Conservation (phyloP, 2,888 invertebrate species). For the Odontothrips loti region DNA sequence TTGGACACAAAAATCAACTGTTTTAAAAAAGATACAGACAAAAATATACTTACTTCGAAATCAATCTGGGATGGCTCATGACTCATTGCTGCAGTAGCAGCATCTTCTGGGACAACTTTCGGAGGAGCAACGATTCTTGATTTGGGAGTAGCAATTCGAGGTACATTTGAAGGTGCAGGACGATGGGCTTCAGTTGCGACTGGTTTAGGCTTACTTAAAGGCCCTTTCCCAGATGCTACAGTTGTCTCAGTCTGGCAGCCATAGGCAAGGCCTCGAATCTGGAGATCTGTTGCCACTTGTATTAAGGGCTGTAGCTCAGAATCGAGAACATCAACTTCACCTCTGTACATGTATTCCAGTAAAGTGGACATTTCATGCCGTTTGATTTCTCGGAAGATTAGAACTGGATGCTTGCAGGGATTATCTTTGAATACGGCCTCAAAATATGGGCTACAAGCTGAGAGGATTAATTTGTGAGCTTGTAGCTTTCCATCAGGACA, state of each 20-base stretch:
- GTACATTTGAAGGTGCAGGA: neutral
- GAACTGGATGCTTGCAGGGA: constrained; percentile 67
- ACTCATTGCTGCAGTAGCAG: neutral
- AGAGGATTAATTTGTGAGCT: constrained; percentile 67
- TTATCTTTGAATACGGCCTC: constrained; percentile 70
- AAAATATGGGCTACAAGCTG: constrained; percentile 72
- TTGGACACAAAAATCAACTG: too few species aligned
- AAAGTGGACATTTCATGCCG: constrained; percentile 63
- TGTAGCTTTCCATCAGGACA: constrained; percentile 67
- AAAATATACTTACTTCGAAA: neutral
- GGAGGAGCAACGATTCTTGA: neutral
- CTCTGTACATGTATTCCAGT: constrained; percentile 67
- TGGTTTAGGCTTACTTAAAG: constrained; percentile 27
- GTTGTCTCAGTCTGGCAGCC: constrained; percentile 1
- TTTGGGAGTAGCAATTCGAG: neutral
- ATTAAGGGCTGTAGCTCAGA: constrained; percentile 60
- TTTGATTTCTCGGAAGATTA: constrained; percentile 61
- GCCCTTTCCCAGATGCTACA: constrained; percentile 34
- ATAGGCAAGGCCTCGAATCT: constrained; percentile 58
- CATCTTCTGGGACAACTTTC: neutral
- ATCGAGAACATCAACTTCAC: constrained; percentile 63
- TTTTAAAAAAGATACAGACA: too few species aligned
- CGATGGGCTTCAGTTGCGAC: neutral
- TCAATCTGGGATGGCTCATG: neutral
- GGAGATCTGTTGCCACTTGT: constrained; percentile 63